phyloP scores from a whole-genome alignment of 2,113 vertebrate species.

The Rostratula benghalensis region DNA sequence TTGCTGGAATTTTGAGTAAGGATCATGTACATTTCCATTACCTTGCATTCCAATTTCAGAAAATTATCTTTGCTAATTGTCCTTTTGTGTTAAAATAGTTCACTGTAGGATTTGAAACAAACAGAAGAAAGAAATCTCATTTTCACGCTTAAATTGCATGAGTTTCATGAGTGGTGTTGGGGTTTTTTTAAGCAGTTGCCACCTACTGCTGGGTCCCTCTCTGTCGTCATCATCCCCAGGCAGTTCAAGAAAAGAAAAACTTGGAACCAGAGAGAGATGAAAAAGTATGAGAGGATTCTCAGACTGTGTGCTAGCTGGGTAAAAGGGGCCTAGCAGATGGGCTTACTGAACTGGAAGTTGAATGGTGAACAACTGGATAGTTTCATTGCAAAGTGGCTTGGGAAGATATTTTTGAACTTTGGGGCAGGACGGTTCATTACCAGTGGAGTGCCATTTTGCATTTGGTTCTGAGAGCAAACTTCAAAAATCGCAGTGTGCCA shows the following conservation, averaged over 20 bases:
- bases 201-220: not conserved
- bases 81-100: not conserved
- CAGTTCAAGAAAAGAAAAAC: not conserved
- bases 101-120: not conserved
- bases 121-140: not conserved
- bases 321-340: not conserved
- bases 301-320: not conserved
- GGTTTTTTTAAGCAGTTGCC: not conserved
- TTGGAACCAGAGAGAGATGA: not conserved
- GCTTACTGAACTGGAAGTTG: not conserved
- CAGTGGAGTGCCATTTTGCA: not conserved
- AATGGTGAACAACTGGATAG: not conserved
- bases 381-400: not conserved
- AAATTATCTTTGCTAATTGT: not conserved
- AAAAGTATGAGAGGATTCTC: not conserved
- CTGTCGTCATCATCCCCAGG: not conserved
- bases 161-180: accelerated
- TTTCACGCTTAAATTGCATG: not conserved
- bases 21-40: not conserved
- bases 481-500: not conserved
- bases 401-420: not conserved
- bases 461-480: not conserved
- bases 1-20: not conserved
- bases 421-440: not conserved
- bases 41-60: not conserved